Conservation (phyloP, 37 sponge, comb jelly and placozoan genomes). For the Spongilla lacustris region DNA sequence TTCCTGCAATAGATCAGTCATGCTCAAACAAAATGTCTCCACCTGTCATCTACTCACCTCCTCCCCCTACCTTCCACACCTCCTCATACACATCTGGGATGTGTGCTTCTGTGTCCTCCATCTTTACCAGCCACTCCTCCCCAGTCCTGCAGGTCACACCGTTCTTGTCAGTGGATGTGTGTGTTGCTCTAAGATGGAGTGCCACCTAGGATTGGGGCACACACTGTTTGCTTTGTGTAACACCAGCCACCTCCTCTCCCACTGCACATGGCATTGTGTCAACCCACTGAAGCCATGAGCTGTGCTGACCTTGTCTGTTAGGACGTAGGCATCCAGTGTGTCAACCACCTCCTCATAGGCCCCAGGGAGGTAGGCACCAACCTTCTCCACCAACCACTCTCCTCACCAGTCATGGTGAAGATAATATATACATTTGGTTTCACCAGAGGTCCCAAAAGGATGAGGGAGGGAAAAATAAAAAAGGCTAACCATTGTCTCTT, state of each 20-base stretch:
- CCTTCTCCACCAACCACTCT: slow-evolving; percentile 98
- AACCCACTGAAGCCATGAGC: no score
- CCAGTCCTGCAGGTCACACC: slow-evolving; percentile 93
- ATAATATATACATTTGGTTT: no score
- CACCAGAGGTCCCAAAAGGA: no score
- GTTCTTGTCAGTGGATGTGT: slow-evolving; percentile 88
- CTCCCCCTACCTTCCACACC: slow-evolving; percentile 9
- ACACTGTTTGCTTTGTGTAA: background rate
- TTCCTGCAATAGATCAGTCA: slow-evolving; percentile 20
- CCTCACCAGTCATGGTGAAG: slow-evolving; percentile 93
- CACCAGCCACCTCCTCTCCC: background rate
- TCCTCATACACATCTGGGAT: slow-evolving; percentile 99
- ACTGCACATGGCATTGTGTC: background rate
- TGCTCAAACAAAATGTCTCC: background rate
- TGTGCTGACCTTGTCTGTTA: slow-evolving; percentile 94
- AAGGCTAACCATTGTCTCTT: slow-evolving; percentile 83
- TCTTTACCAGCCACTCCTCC: slow-evolving; percentile 98
- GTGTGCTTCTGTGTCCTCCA: slow-evolving; percentile 99
- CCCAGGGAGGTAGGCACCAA: slow-evolving; percentile 99
- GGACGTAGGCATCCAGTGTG: slow-evolving; percentile 92
- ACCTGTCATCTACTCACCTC: background rate
- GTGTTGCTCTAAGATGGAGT: slow-evolving; percentile 93
- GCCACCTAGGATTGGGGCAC: slow-evolving; percentile 69
- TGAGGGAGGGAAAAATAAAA: background rate
- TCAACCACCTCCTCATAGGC: slow-evolving; percentile 99